A percentile compares a stretch with the other conserved stretches of the same genome.
These are phyloP conservation scores for Condylura cristata DNA, from an alignment of 2,113 vertebrate genomes.

Conservation along the genomic window DNA sequence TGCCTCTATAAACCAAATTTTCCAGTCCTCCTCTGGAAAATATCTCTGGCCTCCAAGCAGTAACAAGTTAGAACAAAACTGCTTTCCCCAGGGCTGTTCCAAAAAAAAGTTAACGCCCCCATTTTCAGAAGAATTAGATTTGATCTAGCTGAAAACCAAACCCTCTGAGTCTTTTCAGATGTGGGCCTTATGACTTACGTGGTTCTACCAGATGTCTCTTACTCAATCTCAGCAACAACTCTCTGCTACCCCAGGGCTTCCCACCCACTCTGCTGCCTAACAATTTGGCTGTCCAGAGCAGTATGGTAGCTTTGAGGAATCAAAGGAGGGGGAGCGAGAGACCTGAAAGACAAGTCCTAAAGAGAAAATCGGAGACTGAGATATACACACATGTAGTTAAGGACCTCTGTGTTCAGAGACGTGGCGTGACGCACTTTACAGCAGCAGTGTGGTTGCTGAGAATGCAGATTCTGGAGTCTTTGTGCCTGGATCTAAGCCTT, in stretches of 20 bases:
- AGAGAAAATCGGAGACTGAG: not conserved
- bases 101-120: not conserved
- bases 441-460: not conserved
- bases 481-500: not conserved
- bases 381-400: not conserved
- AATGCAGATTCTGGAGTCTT: not conserved
- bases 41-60: not conserved
- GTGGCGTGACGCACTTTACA: not conserved
- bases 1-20: not conserved
- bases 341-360: not conserved
- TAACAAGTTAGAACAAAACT: not conserved
- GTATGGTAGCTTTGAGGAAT: not conserved
- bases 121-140: not conserved
- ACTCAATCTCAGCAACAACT: not conserved
- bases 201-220: not conserved
- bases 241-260: not conserved
- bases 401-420: not conserved
- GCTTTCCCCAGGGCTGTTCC: not conserved
- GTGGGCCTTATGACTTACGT: not conserved
- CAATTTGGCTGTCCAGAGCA: not conserved
- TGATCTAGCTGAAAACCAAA: not conserved
- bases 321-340: not conserved
- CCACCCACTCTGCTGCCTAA: not conserved
- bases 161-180: not conserved
- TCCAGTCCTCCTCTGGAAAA: not conserved